Evolutionary conservation across 2,888 invertebrate species (phyloP), one percentile per base, ranked within the genome.

Genomic region (Silvanus unidentatus): DNA sequence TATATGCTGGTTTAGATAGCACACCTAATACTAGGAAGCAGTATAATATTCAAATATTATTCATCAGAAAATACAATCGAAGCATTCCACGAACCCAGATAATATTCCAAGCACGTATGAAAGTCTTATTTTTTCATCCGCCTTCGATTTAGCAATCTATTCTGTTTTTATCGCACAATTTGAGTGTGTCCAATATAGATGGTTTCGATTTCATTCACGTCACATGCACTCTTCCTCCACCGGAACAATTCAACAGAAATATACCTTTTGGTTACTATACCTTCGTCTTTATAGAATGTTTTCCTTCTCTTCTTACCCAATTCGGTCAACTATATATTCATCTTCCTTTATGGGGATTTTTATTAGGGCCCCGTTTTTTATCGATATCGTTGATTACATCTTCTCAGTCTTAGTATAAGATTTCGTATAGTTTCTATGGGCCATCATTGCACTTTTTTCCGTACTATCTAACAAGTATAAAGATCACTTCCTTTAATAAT

Each of bases 111-210:
- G 52, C 69, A 68, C 70, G 70, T 65, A 64, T 53, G 53, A 49
- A 58, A 59, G 62, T 63, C 63, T 64, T 64, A 66, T 66, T 70
- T 69, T 70, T 68, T 66, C 66, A 67, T 68, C 63, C 66, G 57
- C 60, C 58, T 67, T 64, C 68, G 68, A 68, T 68, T 68, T 64
- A 64, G 68, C 68, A 64, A 69, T 69, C 66, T 61, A 68, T 68
- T 68, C 66, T 60, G 62, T 69, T 69, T 68, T 69, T 69, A 69
- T 69, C 68, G 66, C 59, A 52, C 65, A 64, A 67, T 68, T 65
- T 63, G 63, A 64, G 64, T 65, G 64, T 65, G 64, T 64, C 65
- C 66, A 58, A 63, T 61, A 65, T 59, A 56, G 51, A 51, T 49
- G 48, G 37, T 43, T 44, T 44, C 49, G 48, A 53, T 47, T 54